A percentile compares a stretch with the other conserved stretches of the same genome.
Evolutionary conservation across 1,140 invertebrate species (phyloP).

Genomic region (Thaumetopoea pityocampa): DNA sequence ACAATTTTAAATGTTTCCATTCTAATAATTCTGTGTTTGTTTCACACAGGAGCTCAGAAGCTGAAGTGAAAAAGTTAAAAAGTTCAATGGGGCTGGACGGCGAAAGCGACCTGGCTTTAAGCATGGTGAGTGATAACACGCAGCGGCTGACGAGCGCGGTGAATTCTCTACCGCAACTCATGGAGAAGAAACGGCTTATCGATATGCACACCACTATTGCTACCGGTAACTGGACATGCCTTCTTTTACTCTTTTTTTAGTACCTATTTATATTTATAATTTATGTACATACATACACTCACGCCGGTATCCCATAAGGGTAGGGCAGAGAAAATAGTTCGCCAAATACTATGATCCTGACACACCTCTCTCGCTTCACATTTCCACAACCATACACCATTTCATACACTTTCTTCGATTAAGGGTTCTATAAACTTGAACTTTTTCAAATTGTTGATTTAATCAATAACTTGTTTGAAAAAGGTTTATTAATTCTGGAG

Average conservation of each 20-base stretch:
- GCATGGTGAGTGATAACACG: slow-evolving; percentile 95
- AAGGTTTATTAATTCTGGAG: no score
- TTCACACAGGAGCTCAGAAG: slow-evolving; percentile 89
- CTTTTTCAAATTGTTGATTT: no score
- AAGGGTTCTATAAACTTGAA: no score
- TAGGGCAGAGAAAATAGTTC: no score
- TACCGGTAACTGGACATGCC: slow-evolving; percentile 78
- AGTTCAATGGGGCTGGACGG: slow-evolving; percentile 92
- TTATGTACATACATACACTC: no score
- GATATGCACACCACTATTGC: slow-evolving; percentile 99
- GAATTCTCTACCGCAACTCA: slow-evolving; percentile 94
- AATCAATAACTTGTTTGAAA: no score
- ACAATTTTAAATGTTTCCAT: background rate
- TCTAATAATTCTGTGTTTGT: background rate
- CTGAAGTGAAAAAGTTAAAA: slow-evolving; percentile 97
- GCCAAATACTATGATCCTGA: no score
- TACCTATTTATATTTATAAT: no score
- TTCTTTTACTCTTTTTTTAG: background rate
- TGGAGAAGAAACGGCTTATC: slow-evolving; percentile 97
- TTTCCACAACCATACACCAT: no score
- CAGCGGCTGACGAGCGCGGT: slow-evolving; percentile 95
- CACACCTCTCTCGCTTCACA: no score
- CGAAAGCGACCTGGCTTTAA: slow-evolving; percentile 84
- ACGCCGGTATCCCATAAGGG: no score
- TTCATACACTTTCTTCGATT: no score